These are phyloP conservation scores for Bombus picipes DNA, from an alignment of 1,140 invertebrate species.

Conservation along the genomic window DNA sequence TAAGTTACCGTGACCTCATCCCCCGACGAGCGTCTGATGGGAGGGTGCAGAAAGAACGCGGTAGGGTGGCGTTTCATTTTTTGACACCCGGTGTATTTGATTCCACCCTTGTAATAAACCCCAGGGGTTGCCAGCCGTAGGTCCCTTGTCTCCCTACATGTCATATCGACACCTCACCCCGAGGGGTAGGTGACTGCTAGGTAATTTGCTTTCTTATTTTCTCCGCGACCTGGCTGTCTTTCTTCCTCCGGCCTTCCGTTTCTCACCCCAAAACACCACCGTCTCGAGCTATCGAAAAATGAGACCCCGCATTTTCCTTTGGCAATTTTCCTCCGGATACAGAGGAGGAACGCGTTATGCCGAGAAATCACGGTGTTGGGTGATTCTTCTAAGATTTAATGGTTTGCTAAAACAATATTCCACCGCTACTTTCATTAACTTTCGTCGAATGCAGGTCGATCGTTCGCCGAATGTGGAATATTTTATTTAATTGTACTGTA, in stretches of 20 bases:
- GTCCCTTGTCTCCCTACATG: conserved; percentile 77
- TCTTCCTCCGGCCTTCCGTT: conserved; percentile 51
- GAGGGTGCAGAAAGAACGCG: conserved; percentile 55
- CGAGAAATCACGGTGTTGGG: conserved; percentile 7
- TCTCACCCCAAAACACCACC: neutral
- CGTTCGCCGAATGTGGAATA: neutral
- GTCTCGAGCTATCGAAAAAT: conserved; percentile 54
- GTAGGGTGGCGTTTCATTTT: conserved; percentile 81
- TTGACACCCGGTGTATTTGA: conserved; percentile 84
- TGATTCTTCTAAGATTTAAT: neutral
- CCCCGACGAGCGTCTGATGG: conserved; percentile 33
- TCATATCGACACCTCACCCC: conserved; percentile 82
- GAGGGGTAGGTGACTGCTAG: conserved; percentile 78
- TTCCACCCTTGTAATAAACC: conserved; percentile 83
- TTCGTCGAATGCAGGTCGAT: neutral
- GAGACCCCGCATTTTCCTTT: conserved; percentile 52
- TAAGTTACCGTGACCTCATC: conserved; percentile 66
- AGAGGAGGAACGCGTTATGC: conserved; percentile 20
- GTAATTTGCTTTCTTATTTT: conserved; percentile 83
- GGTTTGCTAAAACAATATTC: neutral
- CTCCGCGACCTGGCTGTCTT: conserved; percentile 67
- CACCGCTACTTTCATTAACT: neutral
- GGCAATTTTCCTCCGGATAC: conserved; percentile 55
- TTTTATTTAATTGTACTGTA: neutral
- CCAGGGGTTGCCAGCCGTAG: conserved; percentile 74